phyloP scores from a whole-genome alignment of 2,797 vertebrate genomes.

The Falco biarmicus region DNA sequence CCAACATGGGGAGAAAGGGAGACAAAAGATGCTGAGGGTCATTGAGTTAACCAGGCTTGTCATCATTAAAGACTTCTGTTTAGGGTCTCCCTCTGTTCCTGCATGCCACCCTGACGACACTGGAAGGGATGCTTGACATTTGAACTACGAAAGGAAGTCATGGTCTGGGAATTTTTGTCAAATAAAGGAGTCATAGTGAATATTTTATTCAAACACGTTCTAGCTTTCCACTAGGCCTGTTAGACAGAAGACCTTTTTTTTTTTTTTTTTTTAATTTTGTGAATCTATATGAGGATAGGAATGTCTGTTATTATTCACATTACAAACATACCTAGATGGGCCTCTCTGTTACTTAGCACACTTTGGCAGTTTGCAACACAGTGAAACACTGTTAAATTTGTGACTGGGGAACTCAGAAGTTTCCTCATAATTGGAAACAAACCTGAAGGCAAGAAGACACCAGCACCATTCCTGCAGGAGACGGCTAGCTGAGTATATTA shows the following conservation, averaged over 20 bases:
- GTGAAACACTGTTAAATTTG: not conserved
- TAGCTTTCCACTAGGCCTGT: not conserved
- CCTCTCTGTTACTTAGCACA: not conserved
- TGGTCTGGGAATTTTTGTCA: conserved; percentile 60
- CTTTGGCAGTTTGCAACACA: not conserved
- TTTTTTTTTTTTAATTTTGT: not conserved
- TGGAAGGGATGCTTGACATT: conserved; percentile 59
- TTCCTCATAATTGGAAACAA: not conserved
- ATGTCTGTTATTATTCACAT: not conserved
- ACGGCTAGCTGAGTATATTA: not conserved
- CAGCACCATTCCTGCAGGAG: not conserved
- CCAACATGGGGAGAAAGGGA: conserved; percentile 30
- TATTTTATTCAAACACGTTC: conserved; percentile 23
- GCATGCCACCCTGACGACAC: conserved; percentile 40
- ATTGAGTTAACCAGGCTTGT: conserved; percentile 49
- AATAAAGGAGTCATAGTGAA: conserved; percentile 51
- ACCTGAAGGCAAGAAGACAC: not conserved
- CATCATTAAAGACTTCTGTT: conserved; percentile 50
- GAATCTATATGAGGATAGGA: not conserved
- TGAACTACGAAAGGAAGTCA: conserved; percentile 55
- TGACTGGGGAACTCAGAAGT: not conserved
- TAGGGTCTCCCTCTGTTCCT: conserved; percentile 45
- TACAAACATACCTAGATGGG: not conserved
- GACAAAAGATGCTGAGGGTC: conserved; percentile 58
- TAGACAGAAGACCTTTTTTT: not conserved